Percentiles rank a stretch among this genome's conserved stretches.
Conservation (phyloP, 2,113 vertebrate species). For the Turdus rufiventris region DNA sequence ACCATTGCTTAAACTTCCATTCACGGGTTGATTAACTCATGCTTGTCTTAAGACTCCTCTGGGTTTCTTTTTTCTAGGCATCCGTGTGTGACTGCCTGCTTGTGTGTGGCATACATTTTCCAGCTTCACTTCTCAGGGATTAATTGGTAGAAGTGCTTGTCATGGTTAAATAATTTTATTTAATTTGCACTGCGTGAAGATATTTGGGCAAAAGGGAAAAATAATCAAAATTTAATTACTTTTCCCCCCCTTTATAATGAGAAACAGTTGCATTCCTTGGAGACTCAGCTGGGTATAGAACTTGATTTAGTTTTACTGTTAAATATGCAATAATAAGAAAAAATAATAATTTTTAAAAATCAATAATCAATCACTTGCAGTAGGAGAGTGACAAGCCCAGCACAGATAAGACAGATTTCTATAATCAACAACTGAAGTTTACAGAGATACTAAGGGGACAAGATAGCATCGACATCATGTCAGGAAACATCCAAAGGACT, state of each 20-base stretch:
- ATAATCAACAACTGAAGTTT: neutral
- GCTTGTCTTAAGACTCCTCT: neutral
- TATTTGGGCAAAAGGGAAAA: constrained; percentile 61
- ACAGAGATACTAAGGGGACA: neutral
- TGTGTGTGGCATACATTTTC: neutral
- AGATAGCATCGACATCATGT: neutral
- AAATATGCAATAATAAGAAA: neutral
- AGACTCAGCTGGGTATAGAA: constrained; percentile 19
- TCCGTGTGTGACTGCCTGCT: neutral
- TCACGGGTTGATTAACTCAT: neutral
- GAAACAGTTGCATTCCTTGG: constrained; percentile 39
- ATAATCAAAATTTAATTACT: constrained; percentile 64
- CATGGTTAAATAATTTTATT: constrained; percentile 54
- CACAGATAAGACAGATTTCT: neutral
- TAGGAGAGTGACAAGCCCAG: neutral
- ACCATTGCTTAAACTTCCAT: neutral
- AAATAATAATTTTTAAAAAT: neutral
- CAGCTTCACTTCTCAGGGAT: constrained; percentile 23
- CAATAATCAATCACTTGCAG: neutral
- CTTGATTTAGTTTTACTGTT: constrained; percentile 31
- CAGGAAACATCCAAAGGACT: neutral
- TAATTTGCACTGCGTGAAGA: constrained; percentile 43
- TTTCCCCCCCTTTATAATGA: neutral
- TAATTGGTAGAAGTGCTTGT: constrained; percentile 40
- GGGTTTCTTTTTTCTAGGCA: constrained; percentile 2